Evolutionary conservation across 2,888 invertebrate genomes (phyloP).

Genomic region (Eilema depressum): DNA sequence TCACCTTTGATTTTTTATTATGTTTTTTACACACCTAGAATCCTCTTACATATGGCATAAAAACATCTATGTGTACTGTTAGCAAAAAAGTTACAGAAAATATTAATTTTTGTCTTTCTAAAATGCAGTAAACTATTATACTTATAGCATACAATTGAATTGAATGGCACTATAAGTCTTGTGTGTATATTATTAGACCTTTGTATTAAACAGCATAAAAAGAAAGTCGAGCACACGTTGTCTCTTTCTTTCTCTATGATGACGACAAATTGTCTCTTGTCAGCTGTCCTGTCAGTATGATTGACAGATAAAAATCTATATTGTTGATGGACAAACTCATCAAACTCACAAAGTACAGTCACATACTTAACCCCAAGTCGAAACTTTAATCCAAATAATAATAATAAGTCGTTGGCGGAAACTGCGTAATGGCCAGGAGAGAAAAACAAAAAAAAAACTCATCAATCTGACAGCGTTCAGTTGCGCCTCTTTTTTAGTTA

Average conservation of each 20-base stretch:
- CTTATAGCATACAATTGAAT: not conserved
- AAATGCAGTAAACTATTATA: not conserved
- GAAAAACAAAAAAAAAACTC: no score
- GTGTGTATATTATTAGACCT: not conserved
- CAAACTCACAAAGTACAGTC: no score
- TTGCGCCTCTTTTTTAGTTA: not conserved
- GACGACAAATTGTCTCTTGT: no score
- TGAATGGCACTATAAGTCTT: not conserved
- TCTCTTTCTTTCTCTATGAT: not conserved
- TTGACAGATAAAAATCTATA: conserved; percentile 2
- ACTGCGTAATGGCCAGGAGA: no score
- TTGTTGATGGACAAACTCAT: not conserved
- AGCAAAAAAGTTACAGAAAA: not conserved
- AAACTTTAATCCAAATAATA: no score
- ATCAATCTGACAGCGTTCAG: not conserved
- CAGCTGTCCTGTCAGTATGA: not conserved
- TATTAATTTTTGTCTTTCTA: not conserved
- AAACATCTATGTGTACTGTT: not conserved
- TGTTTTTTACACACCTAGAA: no score
- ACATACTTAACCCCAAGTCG: no score
- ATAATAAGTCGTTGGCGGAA: no score
- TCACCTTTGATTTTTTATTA: no score
- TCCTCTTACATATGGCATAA: no score
- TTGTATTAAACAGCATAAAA: not conserved
- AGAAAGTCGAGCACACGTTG: not conserved